Conservation (phyloP, 1,140 invertebrate genomes). For the Drosophila quadrilineata region DNA sequence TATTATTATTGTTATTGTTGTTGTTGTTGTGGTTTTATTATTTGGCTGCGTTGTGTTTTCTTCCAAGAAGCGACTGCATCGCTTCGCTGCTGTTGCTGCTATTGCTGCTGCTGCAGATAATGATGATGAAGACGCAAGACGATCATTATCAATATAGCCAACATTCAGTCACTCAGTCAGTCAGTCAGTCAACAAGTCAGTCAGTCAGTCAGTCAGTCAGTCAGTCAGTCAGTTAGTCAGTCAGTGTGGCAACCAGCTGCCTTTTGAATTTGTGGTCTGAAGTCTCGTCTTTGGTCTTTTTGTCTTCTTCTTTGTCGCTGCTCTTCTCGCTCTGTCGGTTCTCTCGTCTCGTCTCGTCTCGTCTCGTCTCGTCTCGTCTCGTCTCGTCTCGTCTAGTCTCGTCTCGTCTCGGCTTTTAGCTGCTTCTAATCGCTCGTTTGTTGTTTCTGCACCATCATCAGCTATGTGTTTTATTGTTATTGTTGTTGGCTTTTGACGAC, state of each 20-base stretch:
- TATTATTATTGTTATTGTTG: not conserved
- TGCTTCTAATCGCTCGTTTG: slow-evolving; percentile 65
- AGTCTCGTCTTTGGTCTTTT: not conserved
- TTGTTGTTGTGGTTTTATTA: slow-evolving; percentile 21
- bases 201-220: slow-evolving; percentile 41
- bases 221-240: slow-evolving; percentile 49
- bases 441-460: slow-evolving; percentile 71
- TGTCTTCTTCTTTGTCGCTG: not conserved
- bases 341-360: not conserved
- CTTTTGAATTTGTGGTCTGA: not conserved
- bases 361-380: not conserved
- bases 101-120: slow-evolving; percentile 17
- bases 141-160: slow-evolving; percentile 30
- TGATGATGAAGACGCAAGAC: slow-evolving; percentile 45
- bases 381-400: not conserved
- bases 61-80: slow-evolving; percentile 66
- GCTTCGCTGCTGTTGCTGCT: not conserved
- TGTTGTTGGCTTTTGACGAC: slow-evolving; percentile 56
- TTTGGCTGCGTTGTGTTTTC: slow-evolving; percentile 40
- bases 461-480: slow-evolving; percentile 51
- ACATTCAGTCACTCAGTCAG: not conserved
- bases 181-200: slow-evolving; percentile 1
- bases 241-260: slow-evolving; percentile 33
- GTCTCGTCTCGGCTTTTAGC: slow-evolving; percentile 4
- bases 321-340: not conserved